Base-by-base conservation (phyloP, 1,140 invertebrate species). In the Pseudomyrmex pallidus region DNA sequence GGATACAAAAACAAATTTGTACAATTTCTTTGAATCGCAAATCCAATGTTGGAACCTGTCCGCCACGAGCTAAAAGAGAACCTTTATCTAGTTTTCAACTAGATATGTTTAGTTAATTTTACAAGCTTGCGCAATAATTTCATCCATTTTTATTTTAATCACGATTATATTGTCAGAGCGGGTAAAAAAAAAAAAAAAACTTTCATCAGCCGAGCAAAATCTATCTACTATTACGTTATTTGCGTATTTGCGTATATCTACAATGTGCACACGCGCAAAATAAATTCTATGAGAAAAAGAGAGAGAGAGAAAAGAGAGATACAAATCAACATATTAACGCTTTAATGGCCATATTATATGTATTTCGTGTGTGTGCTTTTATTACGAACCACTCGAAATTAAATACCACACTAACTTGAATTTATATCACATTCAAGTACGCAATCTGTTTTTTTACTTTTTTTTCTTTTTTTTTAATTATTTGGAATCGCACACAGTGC, bases 141-240 rank as follows among this genome's bases (percentile, higher is more conserved):
- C 54, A 17, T 35, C 10, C n/a, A 15, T n/a, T 56, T 46, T 70
- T 70, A 80, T 70, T 72, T 80, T 61, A 80, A 70, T 80, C 13
- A 68, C 20, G 68, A 80, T 72, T 80, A 80, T 50, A 78, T 12
- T 15, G 0, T 35, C 20, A 59, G n/a, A 12, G 20, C 2, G 20
- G 54, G 72, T 72, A 80, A 57, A 59, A 15, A 80, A 80, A 80
- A 80, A 57, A 59, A 15, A 80, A 80, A 57, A 59, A 15, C 22
- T 80, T 20, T 61, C 44, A 59, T 72, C 46, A 57, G 12, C 8
- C 25, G 54, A 25, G 15, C 44, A 9, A 17, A 48, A 70, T 70
- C 48, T 61, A 61, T 76, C 54, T 15, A 35, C 2, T 10, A 12
- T 77, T 50, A 35, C n/a, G 12, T 72, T 72, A 50, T 80, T 72